Base-by-base conservation (phyloP, 1,140 invertebrate species). In the Drosophila albomicans region DNA sequence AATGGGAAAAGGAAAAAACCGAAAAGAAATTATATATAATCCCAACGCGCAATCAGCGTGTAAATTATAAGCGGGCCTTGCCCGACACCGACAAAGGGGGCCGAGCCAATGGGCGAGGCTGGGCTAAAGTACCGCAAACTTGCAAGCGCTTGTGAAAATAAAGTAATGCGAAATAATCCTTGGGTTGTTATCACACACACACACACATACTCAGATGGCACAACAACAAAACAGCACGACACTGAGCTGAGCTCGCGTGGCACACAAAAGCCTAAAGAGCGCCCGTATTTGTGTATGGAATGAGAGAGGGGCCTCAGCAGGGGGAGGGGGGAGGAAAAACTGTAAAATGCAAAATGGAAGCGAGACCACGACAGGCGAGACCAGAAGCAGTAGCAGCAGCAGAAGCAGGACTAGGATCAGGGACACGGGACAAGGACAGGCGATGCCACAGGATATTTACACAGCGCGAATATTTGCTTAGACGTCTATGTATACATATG, bases 101-200 rank as follows among this genome's bases (percentile, higher is more conserved):
- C 64, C 64, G 41, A 13, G 64, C 64, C 8, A 58, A 48, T 30
- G 58, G 66, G 74, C 74, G 71, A 71, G 81, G 66, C 84, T 66
- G 61, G 49, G 77, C 80, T 68, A 87, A 82, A 87, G 84, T 78
- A 88, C 84, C 82, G 84, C 84, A 88, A 79, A 87, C 84, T 87
- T 88, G 77, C 85, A 64, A 89, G 84, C 84, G 84, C 59, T 89
- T 82, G 78, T 84, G 80, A 88, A 89, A 88, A 88, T 88, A 88
- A 88, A 88, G 84, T 88, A 88, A 88, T 88, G 84, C 84, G 85
- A 89, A 85, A 88, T 88, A 88, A 88, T 88, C 85, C 85, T 88
- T 80, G 85, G 74, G 78, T 71, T 88, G 85, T 89, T 88, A 88
- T 88, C 85, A 81, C 72, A 88, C 79, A 87, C 85, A 80, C 59